phyloP scores from a whole-genome alignment of 2,797 vertebrate genomes.

The Saxicola maurus region DNA sequence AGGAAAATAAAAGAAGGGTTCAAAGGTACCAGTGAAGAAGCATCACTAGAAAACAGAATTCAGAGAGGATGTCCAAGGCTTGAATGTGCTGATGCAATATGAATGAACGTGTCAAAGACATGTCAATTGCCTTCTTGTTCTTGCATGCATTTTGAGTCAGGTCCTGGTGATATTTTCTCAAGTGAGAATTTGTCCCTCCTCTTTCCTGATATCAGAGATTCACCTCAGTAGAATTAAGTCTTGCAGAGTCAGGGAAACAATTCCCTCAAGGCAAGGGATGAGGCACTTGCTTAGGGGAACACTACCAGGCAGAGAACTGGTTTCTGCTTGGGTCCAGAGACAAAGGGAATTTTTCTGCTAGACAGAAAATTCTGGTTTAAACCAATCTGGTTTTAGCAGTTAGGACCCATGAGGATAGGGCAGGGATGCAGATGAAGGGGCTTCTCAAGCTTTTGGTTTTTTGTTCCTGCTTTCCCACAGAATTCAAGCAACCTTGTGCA shows the following conservation, averaged over 20 bases:
- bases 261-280: background rate
- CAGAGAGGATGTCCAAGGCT: background rate
- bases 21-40: background rate
- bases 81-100: conserved; percentile 4
- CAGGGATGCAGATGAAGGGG: background rate
- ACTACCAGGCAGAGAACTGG: background rate
- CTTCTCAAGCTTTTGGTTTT: background rate
- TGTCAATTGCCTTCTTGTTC: background rate
- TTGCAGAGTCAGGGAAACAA: conserved; percentile 14
- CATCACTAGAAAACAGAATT: conserved; percentile 10
- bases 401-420: background rate
- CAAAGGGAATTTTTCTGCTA: background rate
- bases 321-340: background rate
- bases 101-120: background rate
- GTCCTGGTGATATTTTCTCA: background rate
- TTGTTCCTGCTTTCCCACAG: background rate
- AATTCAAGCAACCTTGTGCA: background rate
- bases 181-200: background rate
- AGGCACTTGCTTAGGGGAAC: background rate
- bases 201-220: background rate
- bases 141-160: conserved; percentile 13
- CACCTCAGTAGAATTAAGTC: background rate
- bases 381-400: background rate
- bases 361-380: background rate
- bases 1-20: background rate